These are phyloP conservation scores for Paedocypris sp. DNA, from an alignment of 2,113 vertebrate species.

Conservation along the genomic window DNA sequence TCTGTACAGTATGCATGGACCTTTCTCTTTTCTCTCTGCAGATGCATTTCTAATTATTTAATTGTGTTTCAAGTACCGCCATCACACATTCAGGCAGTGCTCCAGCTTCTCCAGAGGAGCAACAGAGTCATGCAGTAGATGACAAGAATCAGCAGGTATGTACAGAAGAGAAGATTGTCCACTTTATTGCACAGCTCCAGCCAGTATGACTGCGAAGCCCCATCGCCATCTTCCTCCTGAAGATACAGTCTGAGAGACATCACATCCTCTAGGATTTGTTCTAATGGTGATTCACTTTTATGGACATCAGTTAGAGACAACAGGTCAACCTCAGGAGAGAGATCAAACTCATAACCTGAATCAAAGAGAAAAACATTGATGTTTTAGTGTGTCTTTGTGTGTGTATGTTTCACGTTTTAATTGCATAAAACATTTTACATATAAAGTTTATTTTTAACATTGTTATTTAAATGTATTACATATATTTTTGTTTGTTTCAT, in stretches of 20 bases:
- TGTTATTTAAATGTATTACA: too few relatives aligned
- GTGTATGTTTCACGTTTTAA: too few relatives aligned
- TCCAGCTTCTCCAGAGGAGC: conserved; percentile 72
- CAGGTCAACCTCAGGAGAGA: conserved; percentile 53
- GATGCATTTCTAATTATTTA: not conserved
- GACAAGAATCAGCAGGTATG: conserved; percentile 61
- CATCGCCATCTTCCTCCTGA: conserved; percentile 50
- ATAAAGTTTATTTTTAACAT: too few relatives aligned
- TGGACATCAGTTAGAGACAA: conserved; percentile 50
- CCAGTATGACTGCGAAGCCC: conserved; percentile 54
- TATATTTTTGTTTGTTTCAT: too few relatives aligned
- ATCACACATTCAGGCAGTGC: conserved; percentile 43
- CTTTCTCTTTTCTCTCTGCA: too few relatives aligned
- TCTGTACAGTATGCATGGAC: too few relatives aligned
- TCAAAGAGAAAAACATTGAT: not conserved
- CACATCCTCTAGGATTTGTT: conserved; percentile 65
- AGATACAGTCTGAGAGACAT: conserved; percentile 53
- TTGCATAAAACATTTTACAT: too few relatives aligned
- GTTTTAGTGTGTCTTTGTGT: too few relatives aligned
- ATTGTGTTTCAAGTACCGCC: too few relatives aligned
- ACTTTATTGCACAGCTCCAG: conserved; percentile 64
- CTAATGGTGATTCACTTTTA: conserved; percentile 41
- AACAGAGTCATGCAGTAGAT: conserved; percentile 62
- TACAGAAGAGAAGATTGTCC: conserved; percentile 64
- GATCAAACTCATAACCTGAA: conserved; percentile 52